A percentile compares a stretch with the other conserved stretches of the same genome.
Conservation (phyloP, 2,888 invertebrate genomes). For the Caenorhabditis zanzibari region DNA sequence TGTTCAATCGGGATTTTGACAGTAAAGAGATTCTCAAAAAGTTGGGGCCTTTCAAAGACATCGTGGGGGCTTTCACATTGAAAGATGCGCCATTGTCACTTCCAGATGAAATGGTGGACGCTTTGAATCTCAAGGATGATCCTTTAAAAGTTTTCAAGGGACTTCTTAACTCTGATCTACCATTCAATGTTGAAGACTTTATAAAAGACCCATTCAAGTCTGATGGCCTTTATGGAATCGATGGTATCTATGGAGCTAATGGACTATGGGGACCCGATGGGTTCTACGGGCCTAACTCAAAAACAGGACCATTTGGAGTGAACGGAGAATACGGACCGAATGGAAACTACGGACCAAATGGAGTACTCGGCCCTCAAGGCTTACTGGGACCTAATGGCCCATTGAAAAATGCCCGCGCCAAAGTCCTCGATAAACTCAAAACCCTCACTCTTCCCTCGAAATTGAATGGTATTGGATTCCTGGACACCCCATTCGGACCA, state of each 20-base stretch:
- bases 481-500: neutral
- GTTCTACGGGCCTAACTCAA: slow-evolving; percentile 4
- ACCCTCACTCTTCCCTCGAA: neutral
- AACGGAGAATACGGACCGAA: slow-evolving; percentile 6
- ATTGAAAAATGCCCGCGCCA: neutral
- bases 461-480: neutral
- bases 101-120: slow-evolving; percentile 1
- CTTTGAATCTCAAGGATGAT: neutral
- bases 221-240: neutral
- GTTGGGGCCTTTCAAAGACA: neutral
- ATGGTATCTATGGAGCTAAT: slow-evolving; percentile 1
- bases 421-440: slow-evolving; percentile 6
- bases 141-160: neutral
- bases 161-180: neutral
- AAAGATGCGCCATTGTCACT: slow-evolving; percentile 14
- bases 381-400: neutral
- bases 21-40: neutral
- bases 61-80: slow-evolving; percentile 2
- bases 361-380: slow-evolving; percentile 8
- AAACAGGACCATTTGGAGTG: slow-evolving; percentile 7
- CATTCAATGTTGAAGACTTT: neutral
- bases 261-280: slow-evolving; percentile 7
- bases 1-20: neutral
- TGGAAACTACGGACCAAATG: slow-evolving; percentile 20
- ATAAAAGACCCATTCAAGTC: neutral